Evolutionary conservation across 2,113 vertebrate genomes (phyloP).

Genomic region (Crotalus horridus): DNA sequence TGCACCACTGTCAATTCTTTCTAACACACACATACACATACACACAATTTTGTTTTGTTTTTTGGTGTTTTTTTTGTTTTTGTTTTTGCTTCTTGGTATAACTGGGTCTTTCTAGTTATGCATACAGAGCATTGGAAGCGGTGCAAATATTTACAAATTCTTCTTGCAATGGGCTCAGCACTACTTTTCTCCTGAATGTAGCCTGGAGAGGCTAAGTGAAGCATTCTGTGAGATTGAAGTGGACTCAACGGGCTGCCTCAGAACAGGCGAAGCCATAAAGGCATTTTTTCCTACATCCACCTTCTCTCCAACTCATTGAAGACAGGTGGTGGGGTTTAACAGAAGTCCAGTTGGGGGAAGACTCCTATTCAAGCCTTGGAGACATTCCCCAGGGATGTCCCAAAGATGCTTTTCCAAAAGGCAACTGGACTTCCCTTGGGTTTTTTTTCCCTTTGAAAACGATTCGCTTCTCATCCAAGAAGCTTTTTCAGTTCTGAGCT

Average conservation of each 20-base stretch:
- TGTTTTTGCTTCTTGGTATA: background rate
- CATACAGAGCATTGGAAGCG: background rate
- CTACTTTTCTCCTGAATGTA: background rate
- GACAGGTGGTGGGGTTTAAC: conserved; percentile 11
- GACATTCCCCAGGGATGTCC: background rate
- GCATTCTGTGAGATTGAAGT: background rate
- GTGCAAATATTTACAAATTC: conserved; percentile 1
- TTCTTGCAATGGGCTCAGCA: background rate
- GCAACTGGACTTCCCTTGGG: background rate
- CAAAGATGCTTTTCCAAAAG: background rate
- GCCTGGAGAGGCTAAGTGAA: background rate
- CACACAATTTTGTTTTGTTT: too few species aligned
- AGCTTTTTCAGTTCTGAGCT: background rate
- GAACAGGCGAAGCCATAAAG: background rate
- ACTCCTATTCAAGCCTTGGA: background rate
- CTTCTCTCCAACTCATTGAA: conserved; percentile 6
- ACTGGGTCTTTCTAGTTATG: background rate
- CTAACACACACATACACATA: background rate
- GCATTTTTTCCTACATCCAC: background rate
- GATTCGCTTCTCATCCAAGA: background rate
- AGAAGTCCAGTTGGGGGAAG: background rate
- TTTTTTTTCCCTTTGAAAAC: background rate
- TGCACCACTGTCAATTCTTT: background rate
- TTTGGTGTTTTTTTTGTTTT: background rate
- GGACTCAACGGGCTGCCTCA: background rate